Evolutionary conservation across 2,113 vertebrate genomes (phyloP).

Genomic region (Phalacrocorax aristotelis): DNA sequence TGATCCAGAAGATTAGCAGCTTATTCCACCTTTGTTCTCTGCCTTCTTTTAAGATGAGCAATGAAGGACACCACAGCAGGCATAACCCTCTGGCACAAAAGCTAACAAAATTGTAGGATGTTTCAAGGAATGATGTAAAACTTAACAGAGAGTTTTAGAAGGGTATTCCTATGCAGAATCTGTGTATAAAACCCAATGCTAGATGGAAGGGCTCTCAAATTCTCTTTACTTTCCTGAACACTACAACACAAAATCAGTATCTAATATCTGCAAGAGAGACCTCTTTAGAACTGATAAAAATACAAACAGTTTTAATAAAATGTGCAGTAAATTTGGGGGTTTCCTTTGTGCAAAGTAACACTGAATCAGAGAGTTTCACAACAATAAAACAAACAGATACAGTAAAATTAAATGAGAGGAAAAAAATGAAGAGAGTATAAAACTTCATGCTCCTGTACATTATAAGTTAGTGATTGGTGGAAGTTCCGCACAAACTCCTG

Average conservation of each 20-base stretch:
- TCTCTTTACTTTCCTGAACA: not conserved
- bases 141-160: not conserved
- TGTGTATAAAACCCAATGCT: not conserved
- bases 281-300: not conserved
- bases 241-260: not conserved
- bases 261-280: not conserved
- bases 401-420: not conserved
- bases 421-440: not conserved
- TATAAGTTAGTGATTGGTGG: not conserved
- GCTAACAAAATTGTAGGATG: not conserved
- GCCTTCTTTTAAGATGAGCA: constrained; percentile 34
- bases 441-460: not conserved
- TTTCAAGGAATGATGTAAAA: constrained; percentile 1
- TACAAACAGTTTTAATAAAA: not conserved
- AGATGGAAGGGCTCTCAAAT: not conserved
- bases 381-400: not conserved
- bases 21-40: constrained; percentile 51
- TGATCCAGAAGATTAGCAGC: constrained; percentile 32
- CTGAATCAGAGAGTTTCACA: not conserved
- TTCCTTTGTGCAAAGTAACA: not conserved
- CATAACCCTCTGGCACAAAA: not conserved
- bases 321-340: not conserved
- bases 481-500: not conserved
- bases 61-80: constrained; percentile 29
- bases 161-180: not conserved